Conservation (phyloP, 2,888 invertebrate genomes). For the Kryphioiulus occultus region DNA sequence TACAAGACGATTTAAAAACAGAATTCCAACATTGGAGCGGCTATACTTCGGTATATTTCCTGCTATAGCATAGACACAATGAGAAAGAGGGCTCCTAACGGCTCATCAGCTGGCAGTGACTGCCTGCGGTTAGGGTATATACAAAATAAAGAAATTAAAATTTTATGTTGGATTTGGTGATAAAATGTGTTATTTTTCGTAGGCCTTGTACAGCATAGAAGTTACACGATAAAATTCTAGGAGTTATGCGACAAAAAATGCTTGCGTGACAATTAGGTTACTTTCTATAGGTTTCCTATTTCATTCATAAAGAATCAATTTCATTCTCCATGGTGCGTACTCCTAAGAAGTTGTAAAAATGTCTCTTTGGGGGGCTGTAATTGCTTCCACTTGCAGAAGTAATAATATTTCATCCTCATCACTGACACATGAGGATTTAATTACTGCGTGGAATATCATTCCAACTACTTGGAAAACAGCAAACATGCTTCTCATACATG, state of each 20-base stretch:
- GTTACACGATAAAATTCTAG: background rate
- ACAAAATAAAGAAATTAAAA: too few relatives aligned
- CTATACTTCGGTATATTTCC: too few relatives aligned
- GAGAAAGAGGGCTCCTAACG: too few relatives aligned
- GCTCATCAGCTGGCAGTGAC: too few relatives aligned
- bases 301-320: background rate
- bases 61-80: too few relatives aligned
- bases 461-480: background rate
- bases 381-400: constrained; percentile 33
- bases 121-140: too few relatives aligned
- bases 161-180: too few relatives aligned
- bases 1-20: too few relatives aligned
- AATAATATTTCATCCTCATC: background rate
- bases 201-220: background rate
- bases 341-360: background rate
- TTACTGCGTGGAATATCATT: background rate
- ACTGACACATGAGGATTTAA: constrained; percentile 29
- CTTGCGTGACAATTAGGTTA: background rate
- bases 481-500: too few relatives aligned
- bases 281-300: background rate
- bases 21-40: too few relatives aligned
- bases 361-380: background rate
- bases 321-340: background rate
- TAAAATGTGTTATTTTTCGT: too few relatives aligned
- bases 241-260: background rate